Evolutionary conservation across 2,113 vertebrate genomes (phyloP).

Genomic region (Trematocara unimaculatum): DNA sequence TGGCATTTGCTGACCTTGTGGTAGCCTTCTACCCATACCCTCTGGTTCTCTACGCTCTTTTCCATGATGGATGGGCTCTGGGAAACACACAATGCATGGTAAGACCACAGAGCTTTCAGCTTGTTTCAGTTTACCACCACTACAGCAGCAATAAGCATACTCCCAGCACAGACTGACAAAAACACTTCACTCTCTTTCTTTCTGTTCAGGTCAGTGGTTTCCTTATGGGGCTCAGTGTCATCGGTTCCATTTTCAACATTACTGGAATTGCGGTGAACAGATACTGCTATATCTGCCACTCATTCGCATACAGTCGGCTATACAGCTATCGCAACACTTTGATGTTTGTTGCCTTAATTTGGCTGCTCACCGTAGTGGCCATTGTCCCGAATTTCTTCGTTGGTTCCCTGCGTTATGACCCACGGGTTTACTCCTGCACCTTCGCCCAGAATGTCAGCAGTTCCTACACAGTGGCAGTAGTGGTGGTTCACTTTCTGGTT

Average conservation of each 20-base stretch:
- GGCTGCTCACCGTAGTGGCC: constrained; percentile 78
- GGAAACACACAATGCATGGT: constrained; percentile 85
- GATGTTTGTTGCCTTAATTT: constrained; percentile 78
- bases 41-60: constrained; percentile 83
- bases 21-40: constrained; percentile 91
- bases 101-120: background rate
- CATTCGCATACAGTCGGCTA: constrained; percentile 79
- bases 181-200: background rate
- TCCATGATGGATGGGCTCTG: constrained; percentile 84
- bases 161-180: background rate
- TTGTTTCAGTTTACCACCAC: background rate
- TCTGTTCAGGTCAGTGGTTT: constrained; percentile 79
- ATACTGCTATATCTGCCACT: constrained; percentile 90
- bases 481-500: constrained; percentile 85
- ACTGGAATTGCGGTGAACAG: constrained; percentile 86
- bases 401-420: constrained; percentile 85
- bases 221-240: constrained; percentile 88
- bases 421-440: constrained; percentile 85
- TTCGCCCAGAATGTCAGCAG: constrained; percentile 85
- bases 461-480: constrained; percentile 80
- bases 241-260: constrained; percentile 92
- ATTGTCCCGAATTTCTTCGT: constrained; percentile 84
- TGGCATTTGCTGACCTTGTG: constrained; percentile 87
- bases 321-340: constrained; percentile 81
- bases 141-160: background rate